Percentiles rank a stretch among this genome's conserved stretches.
These are phyloP conservation scores for Steatocranus sp. DNA, from an alignment of 2,797 vertebrate species.

Conservation along the genomic window DNA sequence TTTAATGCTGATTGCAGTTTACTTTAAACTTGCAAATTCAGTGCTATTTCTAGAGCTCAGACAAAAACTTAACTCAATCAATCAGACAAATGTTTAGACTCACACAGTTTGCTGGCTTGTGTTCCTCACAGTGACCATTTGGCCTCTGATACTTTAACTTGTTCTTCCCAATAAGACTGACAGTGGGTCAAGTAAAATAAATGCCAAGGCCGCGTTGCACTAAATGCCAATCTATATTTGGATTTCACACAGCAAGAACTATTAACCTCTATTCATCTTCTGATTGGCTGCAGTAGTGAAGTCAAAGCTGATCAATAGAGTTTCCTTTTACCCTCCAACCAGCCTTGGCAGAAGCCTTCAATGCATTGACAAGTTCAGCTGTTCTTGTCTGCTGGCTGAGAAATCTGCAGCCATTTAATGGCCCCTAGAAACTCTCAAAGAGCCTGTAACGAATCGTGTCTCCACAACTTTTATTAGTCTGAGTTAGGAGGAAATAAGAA, in stretches of 20 bases:
- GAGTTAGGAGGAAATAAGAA: not conserved
- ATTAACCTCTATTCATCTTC: constrained; percentile 63
- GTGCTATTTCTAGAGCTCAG: not conserved
- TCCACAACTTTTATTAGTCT: not conserved
- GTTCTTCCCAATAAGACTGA: not conserved
- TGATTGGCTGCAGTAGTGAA: constrained; percentile 36
- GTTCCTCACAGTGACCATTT: not conserved
- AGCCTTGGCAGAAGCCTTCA: constrained; percentile 42
- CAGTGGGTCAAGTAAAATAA: constrained; percentile 35
- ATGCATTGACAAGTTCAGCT: constrained; percentile 37
- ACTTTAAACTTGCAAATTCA: not conserved
- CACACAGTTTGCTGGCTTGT: not conserved
- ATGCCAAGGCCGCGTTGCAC: constrained; percentile 33
- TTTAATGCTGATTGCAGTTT: not conserved
- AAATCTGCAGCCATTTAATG: not conserved
- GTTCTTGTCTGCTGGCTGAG: not conserved
- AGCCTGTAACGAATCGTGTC: not conserved
- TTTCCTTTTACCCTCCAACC: constrained; percentile 41
- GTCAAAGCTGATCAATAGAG: constrained; percentile 58
- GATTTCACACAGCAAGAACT: constrained; percentile 38
- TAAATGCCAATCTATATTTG: constrained; percentile 63
- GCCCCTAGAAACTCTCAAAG: not conserved
- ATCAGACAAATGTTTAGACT: not conserved
- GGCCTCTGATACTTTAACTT: constrained; percentile 10
- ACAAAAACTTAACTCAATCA: constrained; percentile 12